phyloP scores from a whole-genome alignment of 1,140 invertebrate species.

The Lepidurus arcticus region DNA sequence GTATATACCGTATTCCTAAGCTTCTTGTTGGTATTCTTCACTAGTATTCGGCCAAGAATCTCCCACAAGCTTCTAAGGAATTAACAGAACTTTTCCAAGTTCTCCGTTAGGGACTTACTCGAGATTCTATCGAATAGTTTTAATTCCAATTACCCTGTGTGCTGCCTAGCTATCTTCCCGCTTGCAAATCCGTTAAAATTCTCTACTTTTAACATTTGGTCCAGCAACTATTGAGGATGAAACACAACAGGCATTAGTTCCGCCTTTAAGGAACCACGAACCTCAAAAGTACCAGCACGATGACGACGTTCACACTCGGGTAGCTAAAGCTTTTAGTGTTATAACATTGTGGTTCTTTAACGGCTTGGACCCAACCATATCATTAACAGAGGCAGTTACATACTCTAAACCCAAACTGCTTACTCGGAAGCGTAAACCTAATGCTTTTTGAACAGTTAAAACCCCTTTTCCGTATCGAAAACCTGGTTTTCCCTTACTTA shows the following conservation, averaged over 20 bases:
- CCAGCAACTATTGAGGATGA: conserved; percentile 8
- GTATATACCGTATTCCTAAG: background rate
- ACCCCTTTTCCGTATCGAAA: too few species aligned
- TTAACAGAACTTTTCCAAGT: background rate
- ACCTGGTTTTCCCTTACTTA: too few species aligned
- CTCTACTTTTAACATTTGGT: background rate
- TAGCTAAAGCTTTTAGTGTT: too few species aligned
- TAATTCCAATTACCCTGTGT: background rate
- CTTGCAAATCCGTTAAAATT: background rate
- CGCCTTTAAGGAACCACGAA: background rate
- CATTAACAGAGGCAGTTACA: too few species aligned
- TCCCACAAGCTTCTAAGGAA: background rate
- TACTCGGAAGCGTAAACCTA: too few species aligned
- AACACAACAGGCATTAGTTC: background rate
- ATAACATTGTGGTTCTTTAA: too few species aligned
- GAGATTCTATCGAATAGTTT: background rate
- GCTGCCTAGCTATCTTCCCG: too few species aligned
- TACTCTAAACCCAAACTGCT: too few species aligned
- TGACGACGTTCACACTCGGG: too few species aligned
- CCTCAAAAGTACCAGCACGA: background rate
- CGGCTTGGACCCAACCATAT: too few species aligned
- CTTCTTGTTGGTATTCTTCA: background rate
- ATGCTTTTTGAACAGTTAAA: too few species aligned
- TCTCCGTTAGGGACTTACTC: background rate
- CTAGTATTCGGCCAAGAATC: background rate